phyloP scores from a whole-genome alignment of 2,888 invertebrate genomes.

The Xestia sexstrigata region DNA sequence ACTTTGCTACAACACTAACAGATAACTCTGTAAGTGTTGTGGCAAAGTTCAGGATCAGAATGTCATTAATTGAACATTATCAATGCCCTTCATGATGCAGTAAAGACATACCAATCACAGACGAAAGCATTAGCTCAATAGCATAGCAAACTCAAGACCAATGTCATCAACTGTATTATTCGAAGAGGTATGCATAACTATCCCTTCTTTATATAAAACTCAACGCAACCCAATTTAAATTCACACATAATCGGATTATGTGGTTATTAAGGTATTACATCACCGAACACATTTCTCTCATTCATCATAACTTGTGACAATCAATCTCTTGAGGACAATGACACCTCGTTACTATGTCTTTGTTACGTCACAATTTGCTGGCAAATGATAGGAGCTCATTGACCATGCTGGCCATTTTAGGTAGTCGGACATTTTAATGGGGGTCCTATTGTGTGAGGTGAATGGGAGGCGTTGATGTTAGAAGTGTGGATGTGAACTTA shows the following conservation, averaged over 20 bases:
- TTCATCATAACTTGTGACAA: constrained; percentile 68
- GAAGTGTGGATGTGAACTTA: constrained; percentile 28
- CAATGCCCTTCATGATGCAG: too few species aligned
- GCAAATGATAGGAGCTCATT: constrained; percentile 54
- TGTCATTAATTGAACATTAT: too few species aligned
- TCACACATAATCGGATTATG: constrained; percentile 61
- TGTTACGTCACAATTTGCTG: constrained; percentile 61
- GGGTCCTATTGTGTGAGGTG: constrained; percentile 40
- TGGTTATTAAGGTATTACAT: constrained; percentile 56
- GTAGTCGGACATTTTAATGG: constrained; percentile 52
- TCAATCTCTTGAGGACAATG: constrained; percentile 73
- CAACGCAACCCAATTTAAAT: constrained; percentile 58
- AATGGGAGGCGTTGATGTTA: constrained; percentile 26
- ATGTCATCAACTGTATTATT: too few species aligned
- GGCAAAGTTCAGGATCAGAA: too few species aligned
- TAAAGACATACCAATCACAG: too few species aligned
- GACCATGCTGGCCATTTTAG: constrained; percentile 45
- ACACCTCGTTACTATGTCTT: constrained; percentile 69
- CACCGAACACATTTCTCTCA: constrained; percentile 65
- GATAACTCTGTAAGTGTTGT: too few species aligned
- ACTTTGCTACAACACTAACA: neutral
- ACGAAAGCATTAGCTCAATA: too few species aligned
- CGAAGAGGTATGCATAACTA: too few species aligned
- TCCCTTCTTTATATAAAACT: constrained; percentile 2
- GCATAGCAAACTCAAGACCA: too few species aligned